Evolutionary conservation across 2,113 vertebrate species (phyloP), one percentile per base, ranked within the genome.

Genomic region (Dendrocopos noguchii): DNA sequence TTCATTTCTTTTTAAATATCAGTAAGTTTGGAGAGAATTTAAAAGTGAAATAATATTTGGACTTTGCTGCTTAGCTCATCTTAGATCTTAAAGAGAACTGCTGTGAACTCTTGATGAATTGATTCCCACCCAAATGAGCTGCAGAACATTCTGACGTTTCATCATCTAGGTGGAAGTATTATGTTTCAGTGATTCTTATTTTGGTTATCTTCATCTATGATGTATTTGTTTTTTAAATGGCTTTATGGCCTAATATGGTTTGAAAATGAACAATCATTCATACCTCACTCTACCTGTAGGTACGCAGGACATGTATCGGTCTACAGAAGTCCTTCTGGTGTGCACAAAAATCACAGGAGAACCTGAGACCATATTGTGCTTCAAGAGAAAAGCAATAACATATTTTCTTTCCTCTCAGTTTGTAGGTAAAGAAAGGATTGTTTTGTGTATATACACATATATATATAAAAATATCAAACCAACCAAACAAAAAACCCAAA

Each of bases 111-210:
- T 19, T 57, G 33, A 28, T 12, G 63, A 25, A 15, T 19, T 79
- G 15, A 3, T 33, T 88, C 53, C 15, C 2, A 2, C 47, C 36
- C 19, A 28, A 52, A 72, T 9, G 19, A 57, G 24, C 39, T 71
- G 12, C 22, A 34, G 70, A 84, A 60, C 9, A 87, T 42, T 0
- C 1, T 25, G 34, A 2, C 0, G 0, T 68, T 61, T 72, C 33
- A n/a, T 55, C 3, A 0, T 71, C 34, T 47, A 34, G 67, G 21
- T 39, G 31, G 20, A 84, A 82, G 34, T 20, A 15, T 8, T 67
- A 47, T 4, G 3, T 72, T 83, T 73, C 52, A 61, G 4, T 28
- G 25, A 59, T 39, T 80, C 84, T 88, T 59, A 44, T 91, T 63
- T 83, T 50, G 20, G 6, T 71, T 47, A 15, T 20, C 70, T 80